Base-by-base conservation (phyloP, 2,888 invertebrate species). In the Globia sparganii region DNA sequence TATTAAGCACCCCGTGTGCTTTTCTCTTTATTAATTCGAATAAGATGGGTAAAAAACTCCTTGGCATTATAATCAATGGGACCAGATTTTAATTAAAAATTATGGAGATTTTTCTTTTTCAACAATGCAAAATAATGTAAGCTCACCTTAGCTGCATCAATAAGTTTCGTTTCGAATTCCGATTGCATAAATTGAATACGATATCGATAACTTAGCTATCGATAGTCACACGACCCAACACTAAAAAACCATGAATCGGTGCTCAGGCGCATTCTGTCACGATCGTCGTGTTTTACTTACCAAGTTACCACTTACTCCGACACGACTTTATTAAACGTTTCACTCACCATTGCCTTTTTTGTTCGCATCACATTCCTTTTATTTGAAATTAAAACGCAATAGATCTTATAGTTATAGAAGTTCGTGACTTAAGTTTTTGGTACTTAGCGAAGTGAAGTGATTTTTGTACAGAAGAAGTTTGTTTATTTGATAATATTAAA, bases 251-350 rank as follows among this genome's bases (percentile, higher is more conserved):
- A 86, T 87, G 89, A 85, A 88, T 89, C 79, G 85, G 86, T 88
- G 88, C 89, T 89, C 90, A 90, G 70, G 92, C 93, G 94, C 95
- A 94, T 95, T 93, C 90, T 93, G 87, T 94, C 95, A 95, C 95
- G 95, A 94, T 90, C 90, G 88, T 82, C 84, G 87, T 84, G 83
- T 84, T 84, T 81, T 84, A 86, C 80, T 81, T 84, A 89, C 90
- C 86, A 87, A 86, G 80, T 82, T 84, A 89, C 90, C 86, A 87
- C 84, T 81, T 83, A 89, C 80, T 77, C 73, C 72, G 59, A 78
- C 80, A 80, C 76, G 79, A 83, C 84, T 83, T 65, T 77, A 84
- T 84, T 75, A 67, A 64, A 74, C 71, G 73, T 83, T 86, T 85
- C 69, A 80, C 67, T 80, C 73, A 82, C 78, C 83, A 87, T 87